Evolutionary conservation across 37 sponge, comb jelly and placozoan genomes (phyloP), one percentile per base, ranked within the genome.

Genomic region (Halisarca cf. caerulea): DNA sequence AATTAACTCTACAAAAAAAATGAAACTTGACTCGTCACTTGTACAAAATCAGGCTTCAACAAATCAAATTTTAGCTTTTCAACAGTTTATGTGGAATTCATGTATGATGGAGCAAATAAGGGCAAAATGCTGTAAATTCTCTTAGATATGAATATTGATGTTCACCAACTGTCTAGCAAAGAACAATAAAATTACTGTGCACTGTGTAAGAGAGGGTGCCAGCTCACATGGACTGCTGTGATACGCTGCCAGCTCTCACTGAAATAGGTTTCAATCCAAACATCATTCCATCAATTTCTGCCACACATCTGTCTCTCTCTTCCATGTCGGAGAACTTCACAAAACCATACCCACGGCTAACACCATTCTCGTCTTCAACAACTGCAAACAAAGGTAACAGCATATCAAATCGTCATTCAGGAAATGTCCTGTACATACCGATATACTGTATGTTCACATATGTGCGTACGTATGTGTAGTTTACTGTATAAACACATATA

Each of bases 341-440:
- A 18, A 85, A 80, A 2, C 90, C 90, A 89, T 85, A 85, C 0
- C 90, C 86, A 45, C 59, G 53, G 58, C 86, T 82, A 27, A 17
- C 66, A 21, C 86, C 86, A 55, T 70, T 64, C n/a, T 89, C 86
- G 80, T 89, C 86, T 20, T 74, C 66, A 18, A 89, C 70, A 27
- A 90, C 86, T 86, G 68, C 18, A 58, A 40, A 80, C 14, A 54
- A 58, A 2, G n/a, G n/a, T n/a, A n/a, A n/a, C n/a, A n/a, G n/a
- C n/a, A n/a, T n/a, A n/a, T n/a, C n/a, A n/a, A n/a, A n/a, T n/a
- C n/a, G n/a, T n/a, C n/a, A n/a, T n/a, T n/a, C n/a, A n/a, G n/a
- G n/a, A n/a, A n/a, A n/a, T n/a, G n/a, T n/a, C n/a, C n/a, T n/a
- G n/a, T n/a, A n/a, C n/a, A n/a, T n/a, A n/a, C n/a, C n/a, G n/a